Evolutionary conservation across 1,140 invertebrate genomes (phyloP).

Genomic region (Musca domestica): DNA sequence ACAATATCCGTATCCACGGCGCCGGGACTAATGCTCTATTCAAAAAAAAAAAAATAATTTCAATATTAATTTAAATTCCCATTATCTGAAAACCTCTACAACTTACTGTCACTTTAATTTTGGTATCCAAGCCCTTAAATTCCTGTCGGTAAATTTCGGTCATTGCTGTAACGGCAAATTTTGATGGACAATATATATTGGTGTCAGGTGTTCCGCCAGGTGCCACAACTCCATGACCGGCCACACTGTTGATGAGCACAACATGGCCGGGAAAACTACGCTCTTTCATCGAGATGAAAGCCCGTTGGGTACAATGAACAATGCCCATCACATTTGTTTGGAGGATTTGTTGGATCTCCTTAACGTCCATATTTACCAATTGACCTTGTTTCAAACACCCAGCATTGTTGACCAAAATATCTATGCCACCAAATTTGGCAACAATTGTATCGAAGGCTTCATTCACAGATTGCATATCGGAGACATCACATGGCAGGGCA

Average conservation of each 20-base stretch:
- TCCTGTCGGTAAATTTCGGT: conserved; percentile 65
- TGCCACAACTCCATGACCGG: conserved; percentile 45
- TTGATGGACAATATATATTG: conserved; percentile 65
- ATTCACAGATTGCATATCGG: conserved; percentile 62
- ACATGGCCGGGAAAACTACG: conserved; percentile 68
- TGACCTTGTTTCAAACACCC: conserved; percentile 52
- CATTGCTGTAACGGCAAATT: conserved; percentile 68
- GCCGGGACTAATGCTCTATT: conserved; percentile 62
- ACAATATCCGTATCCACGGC: conserved; percentile 59
- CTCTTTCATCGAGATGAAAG: conserved; percentile 65
- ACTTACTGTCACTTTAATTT: conserved; percentile 64
- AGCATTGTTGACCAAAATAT: conserved; percentile 72
- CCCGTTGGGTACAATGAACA: conserved; percentile 64
- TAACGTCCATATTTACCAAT: conserved; percentile 7
- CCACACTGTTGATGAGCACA: conserved; percentile 67
- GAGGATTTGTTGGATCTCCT: conserved; percentile 47
- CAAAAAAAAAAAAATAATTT: conserved; percentile 23
- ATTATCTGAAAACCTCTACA: conserved; percentile 62
- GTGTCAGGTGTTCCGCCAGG: not conserved
- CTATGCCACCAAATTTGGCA: conserved; percentile 61
- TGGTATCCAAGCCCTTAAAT: conserved; percentile 58
- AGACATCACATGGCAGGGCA: conserved; percentile 61
- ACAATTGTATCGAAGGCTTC: conserved; percentile 64
- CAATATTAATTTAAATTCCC: conserved; percentile 60
- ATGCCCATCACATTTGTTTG: conserved; percentile 70